Evolutionary conservation across 1,140 invertebrate species (phyloP), one percentile per base, ranked within the genome.

Genomic region (Drosophila eugracilis): DNA sequence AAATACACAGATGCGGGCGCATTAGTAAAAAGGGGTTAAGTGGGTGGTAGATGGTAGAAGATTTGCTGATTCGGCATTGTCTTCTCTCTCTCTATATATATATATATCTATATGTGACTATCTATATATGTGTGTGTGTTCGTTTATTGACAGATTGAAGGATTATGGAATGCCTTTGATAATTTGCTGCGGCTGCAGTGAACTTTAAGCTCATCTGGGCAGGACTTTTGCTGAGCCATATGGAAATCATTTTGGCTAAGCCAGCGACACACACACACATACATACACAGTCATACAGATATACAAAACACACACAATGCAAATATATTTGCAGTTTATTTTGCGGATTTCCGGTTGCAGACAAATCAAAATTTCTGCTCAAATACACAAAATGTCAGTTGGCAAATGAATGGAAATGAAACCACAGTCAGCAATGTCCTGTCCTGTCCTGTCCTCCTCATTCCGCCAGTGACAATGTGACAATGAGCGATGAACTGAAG

Each of bases 281-380:
- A 54, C 28, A 63, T 58, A 76, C 19, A 10, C 30, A n/a, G n/a
- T n/a, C n/a, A 26, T 48, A 49, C 42, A 47, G 7, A 36, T 12
- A 15, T 4, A 5, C 28, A 53, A 3, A 34, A 21, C 30, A 39
- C 54, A 55, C 42, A 63, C 73, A 80, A 63, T 73, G 62, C 63
- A 85, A 88, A 86, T 86, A 86, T 81, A 81, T 88, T 81, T 86
- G 63, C 73, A 66, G 74, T 81, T 80, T 86, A 78, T 88, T 88
- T 81, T 86, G 83, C 69, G 83, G 78, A 88, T 88, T 86, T 86
- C 78, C 83, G 84, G 74, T 78, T 86, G 83, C 75, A 88, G 78
- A 83, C 83, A 83, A 86, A 88, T 86, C 83, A 86, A 88, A 86
- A 86, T 88, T 88, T 88, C 75, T 74, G 77, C 81, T 66, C 69